These are phyloP conservation scores for Mustelus asterias DNA, from an alignment of 2,113 vertebrate genomes.

Conservation along the genomic window DNA sequence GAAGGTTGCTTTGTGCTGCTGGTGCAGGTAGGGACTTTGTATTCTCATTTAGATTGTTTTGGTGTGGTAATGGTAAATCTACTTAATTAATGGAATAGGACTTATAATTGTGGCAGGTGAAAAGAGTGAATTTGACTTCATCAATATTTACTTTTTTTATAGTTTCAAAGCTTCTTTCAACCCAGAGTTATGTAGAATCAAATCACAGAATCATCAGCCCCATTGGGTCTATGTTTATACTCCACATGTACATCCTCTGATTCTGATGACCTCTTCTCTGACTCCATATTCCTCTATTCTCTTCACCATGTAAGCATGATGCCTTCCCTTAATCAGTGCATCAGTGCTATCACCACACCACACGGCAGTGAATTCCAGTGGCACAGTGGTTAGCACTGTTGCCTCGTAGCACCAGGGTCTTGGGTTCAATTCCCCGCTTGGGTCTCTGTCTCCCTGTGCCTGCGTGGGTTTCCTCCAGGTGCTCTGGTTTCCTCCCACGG, in stretches of 20 bases:
- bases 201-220: neutral
- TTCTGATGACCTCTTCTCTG: neutral
- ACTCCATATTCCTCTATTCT: neutral
- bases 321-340: neutral
- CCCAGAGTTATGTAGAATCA: neutral
- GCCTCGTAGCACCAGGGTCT: no score
- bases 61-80: neutral
- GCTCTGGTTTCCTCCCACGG: no score
- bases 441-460: neutral
- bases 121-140: neutral
- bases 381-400: no score
- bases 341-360: neutral
- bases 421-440: no score
- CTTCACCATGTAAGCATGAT: neutral
- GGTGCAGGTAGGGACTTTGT: neutral
- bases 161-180: neutral
- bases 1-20: neutral
- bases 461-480: no score
- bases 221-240: neutral
- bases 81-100: neutral
- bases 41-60: neutral
- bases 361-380: neutral
- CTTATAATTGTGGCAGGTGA: neutral
- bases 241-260: neutral
- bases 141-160: neutral